These are phyloP conservation scores for Scaptomyza caliginosa DNA, from an alignment of 2,888 invertebrate species.

Conservation along the genomic window DNA sequence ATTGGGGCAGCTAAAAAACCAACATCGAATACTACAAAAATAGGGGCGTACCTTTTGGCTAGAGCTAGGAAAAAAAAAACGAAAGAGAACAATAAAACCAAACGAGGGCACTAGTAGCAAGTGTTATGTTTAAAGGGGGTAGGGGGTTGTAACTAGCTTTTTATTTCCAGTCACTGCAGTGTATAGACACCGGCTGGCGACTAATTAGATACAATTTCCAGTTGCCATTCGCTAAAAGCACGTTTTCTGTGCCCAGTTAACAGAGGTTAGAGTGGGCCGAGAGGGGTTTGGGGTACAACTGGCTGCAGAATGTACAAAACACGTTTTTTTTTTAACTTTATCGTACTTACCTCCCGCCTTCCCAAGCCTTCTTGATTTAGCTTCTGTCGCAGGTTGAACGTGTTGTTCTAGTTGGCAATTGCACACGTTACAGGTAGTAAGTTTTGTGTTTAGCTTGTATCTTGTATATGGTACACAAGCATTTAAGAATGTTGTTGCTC, in stretches of 20 bases:
- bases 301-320: slow-evolving; percentile 72
- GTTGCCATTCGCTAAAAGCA: slow-evolving; percentile 71
- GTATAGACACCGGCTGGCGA: slow-evolving; percentile 60
- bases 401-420: slow-evolving; percentile 77
- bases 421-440: slow-evolving; percentile 64
- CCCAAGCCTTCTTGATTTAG: slow-evolving; percentile 41
- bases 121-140: neutral
- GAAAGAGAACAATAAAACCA: slow-evolving; percentile 14
- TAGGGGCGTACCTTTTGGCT: too few species aligned
- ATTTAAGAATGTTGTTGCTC: slow-evolving; percentile 11
- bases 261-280: neutral
- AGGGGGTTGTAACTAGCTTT: slow-evolving; percentile 2
- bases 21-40: slow-evolving; percentile 14
- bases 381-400: slow-evolving; percentile 74
- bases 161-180: slow-evolving; percentile 20
- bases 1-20: slow-evolving; percentile 38
- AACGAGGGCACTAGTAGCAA: slow-evolving; percentile 33
- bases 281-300: slow-evolving; percentile 19
- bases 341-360: slow-evolving; percentile 28
- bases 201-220: slow-evolving; percentile 79
- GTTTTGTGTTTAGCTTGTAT: slow-evolving; percentile 22
- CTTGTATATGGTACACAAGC: slow-evolving; percentile 5
- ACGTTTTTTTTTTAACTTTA: slow-evolving; percentile 74
- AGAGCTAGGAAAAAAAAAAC: too few species aligned
- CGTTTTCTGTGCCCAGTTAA: slow-evolving; percentile 62